Evolutionary conservation across 2,888 invertebrate species (phyloP).

Genomic region (Drosophila lacicola): DNA sequence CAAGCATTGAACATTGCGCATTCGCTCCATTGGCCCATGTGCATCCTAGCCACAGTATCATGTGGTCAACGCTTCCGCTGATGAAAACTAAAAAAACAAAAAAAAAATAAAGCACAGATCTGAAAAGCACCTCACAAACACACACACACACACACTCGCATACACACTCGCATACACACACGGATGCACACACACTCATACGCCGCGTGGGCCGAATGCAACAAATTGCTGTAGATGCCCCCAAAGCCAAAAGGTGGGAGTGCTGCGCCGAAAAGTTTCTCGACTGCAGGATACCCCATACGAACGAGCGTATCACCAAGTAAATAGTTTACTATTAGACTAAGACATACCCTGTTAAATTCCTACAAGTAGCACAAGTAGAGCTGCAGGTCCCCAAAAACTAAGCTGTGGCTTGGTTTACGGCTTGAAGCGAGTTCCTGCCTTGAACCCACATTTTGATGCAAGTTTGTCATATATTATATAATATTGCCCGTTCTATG

Average conservation of each 20-base stretch:
- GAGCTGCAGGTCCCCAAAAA: too few relatives aligned
- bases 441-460: too few relatives aligned
- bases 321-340: too few relatives aligned
- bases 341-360: too few relatives aligned
- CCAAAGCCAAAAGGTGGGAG: conserved; percentile 33
- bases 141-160: conserved; percentile 5
- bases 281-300: conserved; percentile 17
- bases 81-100: conserved; percentile 18
- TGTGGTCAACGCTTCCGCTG: conserved; percentile 41
- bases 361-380: not conserved
- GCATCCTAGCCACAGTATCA: conserved; percentile 16
- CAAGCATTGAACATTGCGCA: conserved; percentile 14
- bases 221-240: conserved; percentile 47
- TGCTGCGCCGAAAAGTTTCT: not conserved
- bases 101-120: not conserved
- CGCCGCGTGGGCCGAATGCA: conserved; percentile 55
- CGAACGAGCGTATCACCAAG: not conserved
- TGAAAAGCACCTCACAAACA: conserved; percentile 1
- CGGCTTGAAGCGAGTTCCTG: too few relatives aligned
- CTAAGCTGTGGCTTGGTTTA: too few relatives aligned
- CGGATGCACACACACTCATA: conserved; percentile 8
- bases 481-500: not conserved
- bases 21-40: conserved; percentile 32
- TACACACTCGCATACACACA: too few relatives aligned
- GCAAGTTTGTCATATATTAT: not conserved